These are phyloP conservation scores for Epinephelus fuscoguttatus DNA, from an alignment of 2,113 vertebrate species.

Conservation along the genomic window DNA sequence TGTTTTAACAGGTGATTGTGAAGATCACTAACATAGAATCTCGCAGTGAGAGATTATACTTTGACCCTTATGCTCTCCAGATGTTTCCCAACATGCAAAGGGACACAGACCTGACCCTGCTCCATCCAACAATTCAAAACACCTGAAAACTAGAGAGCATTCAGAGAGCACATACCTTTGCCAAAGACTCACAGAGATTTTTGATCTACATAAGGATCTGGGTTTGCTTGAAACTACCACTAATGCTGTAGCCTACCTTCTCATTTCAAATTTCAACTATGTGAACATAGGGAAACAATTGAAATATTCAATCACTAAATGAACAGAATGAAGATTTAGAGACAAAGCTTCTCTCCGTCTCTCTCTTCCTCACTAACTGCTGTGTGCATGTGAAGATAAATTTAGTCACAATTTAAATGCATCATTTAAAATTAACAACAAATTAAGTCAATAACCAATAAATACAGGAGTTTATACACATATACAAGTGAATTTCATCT, in stretches of 20 bases:
- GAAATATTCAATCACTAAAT: background rate
- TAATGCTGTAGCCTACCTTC: background rate
- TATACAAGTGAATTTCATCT: background rate
- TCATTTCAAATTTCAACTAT: background rate
- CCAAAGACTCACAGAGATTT: background rate
- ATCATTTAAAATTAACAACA: background rate
- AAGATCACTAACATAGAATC: conserved; percentile 44
- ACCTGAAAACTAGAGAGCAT: background rate
- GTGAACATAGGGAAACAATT: background rate
- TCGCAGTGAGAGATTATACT: conserved; percentile 34
- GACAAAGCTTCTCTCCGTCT: no score
- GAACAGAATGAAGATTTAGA: no score
- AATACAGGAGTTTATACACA: background rate
- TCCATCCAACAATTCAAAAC: conserved; percentile 1
- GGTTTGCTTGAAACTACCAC: background rate
- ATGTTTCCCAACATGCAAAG: conserved; percentile 71
- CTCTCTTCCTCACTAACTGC: no score
- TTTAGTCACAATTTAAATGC: background rate
- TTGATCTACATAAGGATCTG: background rate
- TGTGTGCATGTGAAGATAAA: background rate
- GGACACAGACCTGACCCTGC: conserved; percentile 20
- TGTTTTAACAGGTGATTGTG: conserved; percentile 62
- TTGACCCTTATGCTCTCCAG: conserved; percentile 71
- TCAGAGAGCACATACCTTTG: background rate
- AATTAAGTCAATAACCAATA: background rate